Evolutionary conservation across 2,888 invertebrate species (phyloP).

Genomic region (Acanthoscelides obtectus): DNA sequence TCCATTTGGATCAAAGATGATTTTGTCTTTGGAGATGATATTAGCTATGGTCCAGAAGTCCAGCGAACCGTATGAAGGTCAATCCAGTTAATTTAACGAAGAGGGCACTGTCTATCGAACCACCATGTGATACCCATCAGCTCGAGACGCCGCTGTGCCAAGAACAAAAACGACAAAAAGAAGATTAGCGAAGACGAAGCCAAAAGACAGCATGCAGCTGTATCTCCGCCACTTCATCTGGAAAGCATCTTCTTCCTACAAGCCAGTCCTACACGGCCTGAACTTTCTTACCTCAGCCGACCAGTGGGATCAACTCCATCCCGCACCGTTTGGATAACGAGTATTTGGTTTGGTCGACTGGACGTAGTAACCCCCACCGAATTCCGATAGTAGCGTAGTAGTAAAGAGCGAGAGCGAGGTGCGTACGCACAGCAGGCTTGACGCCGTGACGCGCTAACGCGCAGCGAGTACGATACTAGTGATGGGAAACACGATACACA

Average conservation of each 20-base stretch:
- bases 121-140: too few relatives aligned
- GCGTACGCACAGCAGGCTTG: conserved; percentile 24
- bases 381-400: conserved; percentile 42
- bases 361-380: conserved; percentile 45
- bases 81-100: too few relatives aligned
- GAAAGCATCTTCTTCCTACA: conserved; percentile 37
- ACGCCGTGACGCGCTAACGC: conserved; percentile 11
- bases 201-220: background rate
- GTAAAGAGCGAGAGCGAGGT: conserved; percentile 13
- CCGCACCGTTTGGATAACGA: conserved; percentile 17
- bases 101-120: too few relatives aligned
- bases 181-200: background rate
- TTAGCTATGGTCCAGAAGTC: too few relatives aligned
- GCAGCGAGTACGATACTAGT: conserved; percentile 15
- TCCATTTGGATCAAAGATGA: too few relatives aligned
- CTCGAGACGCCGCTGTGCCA: background rate
- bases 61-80: too few relatives aligned
- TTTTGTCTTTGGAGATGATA: too few relatives aligned
- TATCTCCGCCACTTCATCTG: conserved; percentile 21
- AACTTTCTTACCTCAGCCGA: conserved; percentile 42
- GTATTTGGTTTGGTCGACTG: conserved; percentile 30
- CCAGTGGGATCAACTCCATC: conserved; percentile 22
- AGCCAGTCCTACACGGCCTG: conserved; percentile 36
- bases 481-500: background rate
- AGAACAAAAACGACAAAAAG: background rate